Conservation (phyloP, 2,797 vertebrate species). For the Phoxinus dragarum region DNA sequence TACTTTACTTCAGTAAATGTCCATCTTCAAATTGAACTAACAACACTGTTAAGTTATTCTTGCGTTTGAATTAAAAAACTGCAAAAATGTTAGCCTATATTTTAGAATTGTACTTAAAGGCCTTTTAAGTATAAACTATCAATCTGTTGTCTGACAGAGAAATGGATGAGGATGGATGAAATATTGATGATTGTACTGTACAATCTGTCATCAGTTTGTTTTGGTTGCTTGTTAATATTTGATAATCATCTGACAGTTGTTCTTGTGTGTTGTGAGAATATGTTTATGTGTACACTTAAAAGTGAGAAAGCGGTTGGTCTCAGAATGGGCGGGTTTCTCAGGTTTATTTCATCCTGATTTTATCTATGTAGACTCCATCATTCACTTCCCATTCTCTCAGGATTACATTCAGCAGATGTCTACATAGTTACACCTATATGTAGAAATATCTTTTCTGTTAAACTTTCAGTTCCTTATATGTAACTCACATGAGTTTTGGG, state of each 20-base stretch:
- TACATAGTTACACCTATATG: neutral
- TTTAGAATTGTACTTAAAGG: neutral
- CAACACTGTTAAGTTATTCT: neutral
- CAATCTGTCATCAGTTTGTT: neutral
- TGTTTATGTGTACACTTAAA: neutral
- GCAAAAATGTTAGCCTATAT: too few species aligned
- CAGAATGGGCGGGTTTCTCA: neutral
- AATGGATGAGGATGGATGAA: neutral
- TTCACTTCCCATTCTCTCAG: neutral
- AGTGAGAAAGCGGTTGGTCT: neutral
- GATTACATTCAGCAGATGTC: neutral
- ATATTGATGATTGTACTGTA: neutral
- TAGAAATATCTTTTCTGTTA: neutral
- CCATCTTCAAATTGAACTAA: neutral
- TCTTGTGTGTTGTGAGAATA: neutral
- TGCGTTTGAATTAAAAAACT: neutral
- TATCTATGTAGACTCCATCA: neutral
- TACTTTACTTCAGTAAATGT: neutral
- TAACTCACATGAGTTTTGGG: neutral
- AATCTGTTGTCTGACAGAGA: neutral
- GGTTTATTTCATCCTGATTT: neutral
- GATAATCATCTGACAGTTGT: neutral
- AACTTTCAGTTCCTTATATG: conserved; percentile 29
- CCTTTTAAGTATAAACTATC: neutral
- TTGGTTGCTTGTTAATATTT: conserved; percentile 6